Evolutionary conservation across 2,797 vertebrate genomes (phyloP).

Genomic region (Acrossocheilus wenchowensis): DNA sequence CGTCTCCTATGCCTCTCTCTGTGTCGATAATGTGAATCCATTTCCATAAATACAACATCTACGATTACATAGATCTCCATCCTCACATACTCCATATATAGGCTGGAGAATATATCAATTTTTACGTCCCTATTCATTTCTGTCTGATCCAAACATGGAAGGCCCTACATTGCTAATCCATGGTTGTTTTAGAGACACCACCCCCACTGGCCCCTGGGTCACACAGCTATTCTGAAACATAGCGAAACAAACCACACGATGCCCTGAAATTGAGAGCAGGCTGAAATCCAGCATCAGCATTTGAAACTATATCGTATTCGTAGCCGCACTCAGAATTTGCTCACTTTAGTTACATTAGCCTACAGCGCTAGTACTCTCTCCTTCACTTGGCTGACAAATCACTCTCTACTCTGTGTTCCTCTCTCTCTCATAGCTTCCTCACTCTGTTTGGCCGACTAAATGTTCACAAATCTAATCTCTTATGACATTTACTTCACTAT

Average conservation of each 20-base stretch:
- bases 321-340: not conserved
- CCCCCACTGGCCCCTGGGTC: not conserved
- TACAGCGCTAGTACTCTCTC: constrained; percentile 13
- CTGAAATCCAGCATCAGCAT: constrained; percentile 29
- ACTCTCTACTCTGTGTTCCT: constrained; percentile 1
- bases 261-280: constrained; percentile 12
- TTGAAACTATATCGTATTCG: not conserved
- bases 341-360: constrained; percentile 15
- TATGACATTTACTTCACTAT: constrained; percentile 73
- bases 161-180: not conserved
- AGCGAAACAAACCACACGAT: not conserved
- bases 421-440: constrained; percentile 11
- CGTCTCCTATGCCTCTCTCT: constrained; percentile 54
- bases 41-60: constrained; percentile 65
- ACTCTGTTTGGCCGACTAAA: constrained; percentile 66
- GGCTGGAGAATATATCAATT: constrained; percentile 47
- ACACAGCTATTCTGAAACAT: constrained; percentile 26
- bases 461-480: constrained; percentile 72
- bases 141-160: constrained; percentile 8
- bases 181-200: constrained; percentile 6
- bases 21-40: constrained; percentile 18
- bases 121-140: constrained; percentile 15
- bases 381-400: constrained; percentile 42
- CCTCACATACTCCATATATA: constrained; percentile 57
- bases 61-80: constrained; percentile 36